Conservation (phyloP, 2,888 invertebrate genomes). For the Neelides folsomi region DNA sequence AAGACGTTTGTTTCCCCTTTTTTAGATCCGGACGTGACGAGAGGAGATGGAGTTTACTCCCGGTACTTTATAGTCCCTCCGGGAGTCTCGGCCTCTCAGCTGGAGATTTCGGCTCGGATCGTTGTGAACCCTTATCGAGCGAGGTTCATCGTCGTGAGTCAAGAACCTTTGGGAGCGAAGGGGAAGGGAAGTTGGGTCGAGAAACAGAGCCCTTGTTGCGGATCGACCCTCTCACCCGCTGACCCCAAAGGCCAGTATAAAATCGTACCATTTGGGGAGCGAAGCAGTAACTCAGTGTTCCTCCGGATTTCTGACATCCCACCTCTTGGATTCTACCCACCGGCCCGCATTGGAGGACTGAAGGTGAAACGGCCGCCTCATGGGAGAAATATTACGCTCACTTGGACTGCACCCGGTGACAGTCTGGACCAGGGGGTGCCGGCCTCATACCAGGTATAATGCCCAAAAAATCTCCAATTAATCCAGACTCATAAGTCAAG, state of each 20-base stretch:
- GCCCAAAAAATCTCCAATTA: too few relatives aligned
- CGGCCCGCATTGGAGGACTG: slow-evolving; percentile 42
- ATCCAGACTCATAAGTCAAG: too few relatives aligned
- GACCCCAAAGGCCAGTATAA: slow-evolving; percentile 31
- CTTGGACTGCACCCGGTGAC: slow-evolving; percentile 48
- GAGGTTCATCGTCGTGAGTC: slow-evolving; percentile 24
- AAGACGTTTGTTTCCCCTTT: slow-evolving; percentile 7
- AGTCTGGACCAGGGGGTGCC: slow-evolving; percentile 35
- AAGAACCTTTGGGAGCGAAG: slow-evolving; percentile 6
- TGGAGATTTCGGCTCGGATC: slow-evolving; percentile 28
- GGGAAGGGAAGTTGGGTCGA: not conserved
- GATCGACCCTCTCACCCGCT: slow-evolving; percentile 21
- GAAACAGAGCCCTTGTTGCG: slow-evolving; percentile 21
- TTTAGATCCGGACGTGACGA: slow-evolving; percentile 50
- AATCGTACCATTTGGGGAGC: slow-evolving; percentile 29
- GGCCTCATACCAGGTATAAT: slow-evolving; percentile 24
- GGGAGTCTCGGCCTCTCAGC: slow-evolving; percentile 22
- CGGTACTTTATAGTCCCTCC: slow-evolving; percentile 42
- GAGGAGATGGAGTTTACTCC: slow-evolving; percentile 53
- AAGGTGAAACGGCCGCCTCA: slow-evolving; percentile 37
- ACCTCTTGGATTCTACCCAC: slow-evolving; percentile 33
- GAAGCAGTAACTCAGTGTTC: slow-evolving; percentile 26
- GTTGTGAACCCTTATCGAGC: slow-evolving; percentile 31
- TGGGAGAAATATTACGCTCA: slow-evolving; percentile 42
- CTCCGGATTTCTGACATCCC: slow-evolving; percentile 28